Conservation (phyloP, 2,113 vertebrate species). For the Alosa alosa region DNA sequence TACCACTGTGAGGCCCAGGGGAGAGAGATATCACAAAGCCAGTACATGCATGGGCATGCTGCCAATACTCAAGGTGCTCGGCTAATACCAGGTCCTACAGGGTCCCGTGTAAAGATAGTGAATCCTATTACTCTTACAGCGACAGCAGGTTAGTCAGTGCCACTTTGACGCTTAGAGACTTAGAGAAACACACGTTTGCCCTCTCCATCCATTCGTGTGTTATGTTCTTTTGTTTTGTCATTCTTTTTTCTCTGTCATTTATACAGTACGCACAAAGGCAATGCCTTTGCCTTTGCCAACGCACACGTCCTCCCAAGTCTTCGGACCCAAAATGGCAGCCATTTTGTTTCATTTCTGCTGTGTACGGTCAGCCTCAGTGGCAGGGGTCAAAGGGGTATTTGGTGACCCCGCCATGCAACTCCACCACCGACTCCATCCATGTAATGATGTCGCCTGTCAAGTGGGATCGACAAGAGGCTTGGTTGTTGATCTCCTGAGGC, state of each 20-base stretch:
- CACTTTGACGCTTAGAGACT: background rate
- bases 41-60: background rate
- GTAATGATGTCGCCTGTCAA: constrained; percentile 70
- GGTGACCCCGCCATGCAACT: constrained; percentile 75
- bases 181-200: background rate
- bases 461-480: constrained; percentile 70
- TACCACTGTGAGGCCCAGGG: background rate
- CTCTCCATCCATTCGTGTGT: background rate
- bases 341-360: constrained; percentile 17
- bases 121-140: constrained; percentile 55
- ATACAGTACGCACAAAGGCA: background rate
- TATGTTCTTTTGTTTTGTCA: background rate
- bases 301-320: background rate
- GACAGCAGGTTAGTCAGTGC: constrained; percentile 1
- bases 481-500: constrained; percentile 67
- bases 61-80: constrained; percentile 27
- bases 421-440: constrained; percentile 71
- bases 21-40: background rate
- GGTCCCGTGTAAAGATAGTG: constrained; percentile 37
- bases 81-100: constrained; percentile 30
- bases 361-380: constrained; percentile 52
- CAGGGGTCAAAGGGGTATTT: constrained; percentile 74
- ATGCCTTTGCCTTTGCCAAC: background rate
- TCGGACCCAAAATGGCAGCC: background rate
- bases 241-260: constrained; percentile 31